Evolutionary conservation across 2,797 vertebrate species (phyloP).

Genomic region (Graptemys geographica): DNA sequence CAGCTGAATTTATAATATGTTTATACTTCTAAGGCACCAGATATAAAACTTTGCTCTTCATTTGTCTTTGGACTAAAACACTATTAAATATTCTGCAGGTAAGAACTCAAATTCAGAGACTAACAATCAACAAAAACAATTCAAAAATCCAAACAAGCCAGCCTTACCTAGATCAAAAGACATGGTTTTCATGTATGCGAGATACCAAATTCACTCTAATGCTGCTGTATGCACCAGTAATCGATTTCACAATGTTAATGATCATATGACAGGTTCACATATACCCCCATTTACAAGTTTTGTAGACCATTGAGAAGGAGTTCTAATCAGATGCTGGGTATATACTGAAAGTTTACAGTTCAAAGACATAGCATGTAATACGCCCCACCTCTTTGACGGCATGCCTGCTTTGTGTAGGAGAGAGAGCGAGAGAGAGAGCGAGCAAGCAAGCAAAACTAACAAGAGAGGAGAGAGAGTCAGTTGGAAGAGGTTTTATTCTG

Average conservation of each 20-base stretch:
- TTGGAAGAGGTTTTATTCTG: neutral
- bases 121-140: neutral
- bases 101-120: neutral
- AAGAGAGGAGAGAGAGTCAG: neutral
- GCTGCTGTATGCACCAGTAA: neutral
- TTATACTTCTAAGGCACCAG: neutral
- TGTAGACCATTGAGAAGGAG: neutral
- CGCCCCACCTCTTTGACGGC: conserved; percentile 60
- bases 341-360: neutral
- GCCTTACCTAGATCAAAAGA: conserved; percentile 74
- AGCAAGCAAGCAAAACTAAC: neutral
- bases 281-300: conserved; percentile 20
- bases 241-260: neutral
- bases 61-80: neutral
- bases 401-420: conserved; percentile 31
- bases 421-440: conserved; percentile 13
- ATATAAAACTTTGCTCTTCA: neutral
- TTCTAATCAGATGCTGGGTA: neutral
- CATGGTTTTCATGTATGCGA: conserved; percentile 50
- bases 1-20: conserved; percentile 48
- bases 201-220: neutral
- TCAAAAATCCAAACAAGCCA: neutral
- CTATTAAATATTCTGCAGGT: accelerated
- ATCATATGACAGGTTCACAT: neutral
- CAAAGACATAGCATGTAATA: neutral